These are phyloP conservation scores for Tragopan temminckii DNA, from an alignment of 2,797 vertebrate genomes.

Conservation along the genomic window DNA sequence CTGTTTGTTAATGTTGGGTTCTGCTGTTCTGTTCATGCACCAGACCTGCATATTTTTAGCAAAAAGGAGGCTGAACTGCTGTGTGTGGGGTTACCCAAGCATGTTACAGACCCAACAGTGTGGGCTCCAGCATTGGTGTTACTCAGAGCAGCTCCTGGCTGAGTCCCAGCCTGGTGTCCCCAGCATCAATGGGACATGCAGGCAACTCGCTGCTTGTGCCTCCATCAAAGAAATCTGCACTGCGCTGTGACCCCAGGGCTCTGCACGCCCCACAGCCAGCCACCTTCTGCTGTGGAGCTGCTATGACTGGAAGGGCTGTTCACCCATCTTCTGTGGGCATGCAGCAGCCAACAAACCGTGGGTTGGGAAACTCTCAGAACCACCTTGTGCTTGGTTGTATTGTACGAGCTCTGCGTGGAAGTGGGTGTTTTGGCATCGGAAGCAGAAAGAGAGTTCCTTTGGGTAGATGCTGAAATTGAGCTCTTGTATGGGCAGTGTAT, in stretches of 20 bases:
- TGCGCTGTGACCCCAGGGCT: fast-evolving
- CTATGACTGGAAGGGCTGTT: fast-evolving
- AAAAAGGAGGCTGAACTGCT: background rate
- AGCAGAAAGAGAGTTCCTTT: background rate
- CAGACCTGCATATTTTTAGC: background rate
- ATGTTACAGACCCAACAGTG: background rate
- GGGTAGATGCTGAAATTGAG: background rate
- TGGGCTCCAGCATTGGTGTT: background rate
- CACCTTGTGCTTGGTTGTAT: fast-evolving
- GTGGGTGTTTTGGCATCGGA: background rate
- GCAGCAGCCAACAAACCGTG: fast-evolving
- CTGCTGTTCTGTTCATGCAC: background rate
- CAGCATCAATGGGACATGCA: fast-evolving
- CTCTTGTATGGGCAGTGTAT: fast-evolving
- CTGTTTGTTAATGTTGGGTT: background rate
- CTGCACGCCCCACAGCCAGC: fast-evolving
- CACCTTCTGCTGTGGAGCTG: fast-evolving
- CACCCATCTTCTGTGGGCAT: background rate
- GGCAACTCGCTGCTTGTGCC: background rate
- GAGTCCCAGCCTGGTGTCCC: background rate
- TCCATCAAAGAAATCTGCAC: background rate
- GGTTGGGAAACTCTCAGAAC: background rate
- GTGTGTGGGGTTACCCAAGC: background rate
- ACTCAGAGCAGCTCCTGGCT: background rate
- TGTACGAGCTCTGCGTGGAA: fast-evolving